A percentile compares a stretch with the other conserved stretches of the same genome.
These are phyloP conservation scores for Ondatra zibethicus DNA, from an alignment of 2,113 vertebrate species.

Conservation along the genomic window DNA sequence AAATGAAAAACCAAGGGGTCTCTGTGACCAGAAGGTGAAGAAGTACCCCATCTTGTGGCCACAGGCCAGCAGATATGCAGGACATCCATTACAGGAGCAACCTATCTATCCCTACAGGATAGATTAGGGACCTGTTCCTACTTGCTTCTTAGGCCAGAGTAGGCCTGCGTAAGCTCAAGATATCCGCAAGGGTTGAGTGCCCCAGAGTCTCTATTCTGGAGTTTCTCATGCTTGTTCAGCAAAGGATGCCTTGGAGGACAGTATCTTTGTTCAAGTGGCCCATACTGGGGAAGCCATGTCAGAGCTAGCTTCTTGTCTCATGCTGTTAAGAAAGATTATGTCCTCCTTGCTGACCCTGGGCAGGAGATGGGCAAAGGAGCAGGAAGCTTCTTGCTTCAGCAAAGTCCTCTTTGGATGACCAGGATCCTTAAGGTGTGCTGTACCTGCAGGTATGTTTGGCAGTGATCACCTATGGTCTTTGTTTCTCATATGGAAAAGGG, in stretches of 20 bases:
- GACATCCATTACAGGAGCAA: neutral
- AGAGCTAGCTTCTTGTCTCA: neutral
- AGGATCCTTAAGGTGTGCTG: neutral
- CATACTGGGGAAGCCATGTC: neutral
- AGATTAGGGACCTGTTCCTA: neutral
- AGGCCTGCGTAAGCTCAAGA: neutral
- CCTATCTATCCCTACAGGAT: neutral
- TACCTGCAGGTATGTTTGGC: neutral
- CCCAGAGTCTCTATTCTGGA: neutral
- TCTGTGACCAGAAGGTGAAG: too few species aligned
- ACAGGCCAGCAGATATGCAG: too few species aligned
- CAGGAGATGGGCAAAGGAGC: neutral
- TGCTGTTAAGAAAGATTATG: too few species aligned
- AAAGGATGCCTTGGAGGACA: neutral
- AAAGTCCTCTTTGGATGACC: neutral
- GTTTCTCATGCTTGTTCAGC: neutral
- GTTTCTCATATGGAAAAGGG: neutral
- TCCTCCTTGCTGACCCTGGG: neutral
- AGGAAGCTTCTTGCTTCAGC: neutral
- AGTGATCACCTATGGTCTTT: neutral
- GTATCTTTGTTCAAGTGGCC: too few species aligned
- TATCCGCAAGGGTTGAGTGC: neutral
- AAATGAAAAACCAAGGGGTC: neutral
- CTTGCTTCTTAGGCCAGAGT: neutral
- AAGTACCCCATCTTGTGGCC: fast-evolving